These are phyloP conservation scores for Drosophila azteca DNA, from an alignment of 1,140 invertebrate genomes.

Conservation along the genomic window DNA sequence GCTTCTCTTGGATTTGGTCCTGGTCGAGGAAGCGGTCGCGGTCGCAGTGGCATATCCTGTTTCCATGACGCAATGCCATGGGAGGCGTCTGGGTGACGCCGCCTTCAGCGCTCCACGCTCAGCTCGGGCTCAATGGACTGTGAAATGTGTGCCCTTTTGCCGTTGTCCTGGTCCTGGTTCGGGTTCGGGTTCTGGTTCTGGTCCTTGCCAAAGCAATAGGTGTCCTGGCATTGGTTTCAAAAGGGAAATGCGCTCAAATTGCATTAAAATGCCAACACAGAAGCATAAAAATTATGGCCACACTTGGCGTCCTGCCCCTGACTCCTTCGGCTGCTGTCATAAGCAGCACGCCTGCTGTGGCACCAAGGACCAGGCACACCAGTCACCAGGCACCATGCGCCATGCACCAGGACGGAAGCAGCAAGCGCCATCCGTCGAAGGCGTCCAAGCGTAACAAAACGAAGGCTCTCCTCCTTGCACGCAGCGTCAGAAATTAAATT, in stretches of 20 bases:
- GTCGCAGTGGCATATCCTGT: slow-evolving; percentile 44
- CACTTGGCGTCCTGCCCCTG: slow-evolving; percentile 57
- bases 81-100: slow-evolving; percentile 53
- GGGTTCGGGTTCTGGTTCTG: slow-evolving; percentile 50
- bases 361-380: slow-evolving; percentile 20
- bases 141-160: slow-evolving; percentile 76
- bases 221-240: slow-evolving; percentile 82
- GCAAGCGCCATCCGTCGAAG: slow-evolving; percentile 64
- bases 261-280: slow-evolving; percentile 81
- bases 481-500: slow-evolving; percentile 81
- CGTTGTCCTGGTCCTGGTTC: slow-evolving; percentile 45
- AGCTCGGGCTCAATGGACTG: slow-evolving; percentile 69
- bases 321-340: slow-evolving; percentile 52
- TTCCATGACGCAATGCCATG: slow-evolving; percentile 66
- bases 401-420: background rate
- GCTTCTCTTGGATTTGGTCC: slow-evolving; percentile 8
- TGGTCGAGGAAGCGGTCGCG: background rate
- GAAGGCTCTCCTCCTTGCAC: slow-evolving; percentile 61
- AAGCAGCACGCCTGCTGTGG: slow-evolving; percentile 77
- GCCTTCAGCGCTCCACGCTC: slow-evolving; percentile 8
- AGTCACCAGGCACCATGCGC: slow-evolving; percentile 1
- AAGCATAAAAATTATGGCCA: slow-evolving; percentile 80
- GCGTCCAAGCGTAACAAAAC: slow-evolving; percentile 81
- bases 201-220: slow-evolving; percentile 81
- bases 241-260: slow-evolving; percentile 81